phyloP scores from a whole-genome alignment of 2,888 invertebrate genomes.

The Uloborus plumipes region DNA sequence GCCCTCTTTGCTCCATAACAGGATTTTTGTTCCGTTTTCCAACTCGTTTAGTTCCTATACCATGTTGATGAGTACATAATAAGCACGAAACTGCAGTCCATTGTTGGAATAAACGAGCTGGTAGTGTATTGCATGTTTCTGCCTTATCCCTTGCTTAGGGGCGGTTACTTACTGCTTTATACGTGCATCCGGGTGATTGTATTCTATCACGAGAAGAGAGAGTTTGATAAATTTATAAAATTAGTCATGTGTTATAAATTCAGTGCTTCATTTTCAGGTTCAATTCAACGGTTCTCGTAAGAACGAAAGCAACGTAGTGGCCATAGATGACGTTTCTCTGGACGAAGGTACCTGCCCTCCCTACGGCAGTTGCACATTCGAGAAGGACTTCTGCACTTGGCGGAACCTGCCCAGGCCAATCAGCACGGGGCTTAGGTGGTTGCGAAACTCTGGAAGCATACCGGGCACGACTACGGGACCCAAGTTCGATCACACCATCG shows the following conservation, averaged over 20 bases:
- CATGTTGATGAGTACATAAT: too few species aligned
- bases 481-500: conserved; percentile 39
- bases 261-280: conserved; percentile 25
- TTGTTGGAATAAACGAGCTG: too few species aligned
- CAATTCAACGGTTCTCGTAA: neutral
- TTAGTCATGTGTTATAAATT: neutral
- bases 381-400: conserved; percentile 63
- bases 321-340: conserved; percentile 53
- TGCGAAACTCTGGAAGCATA: conserved; percentile 47
- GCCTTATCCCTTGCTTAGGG: too few species aligned
- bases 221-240: too few species aligned
- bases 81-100: too few species aligned
- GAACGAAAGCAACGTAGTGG: conserved; percentile 23
- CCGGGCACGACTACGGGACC: conserved; percentile 14
- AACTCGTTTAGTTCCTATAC: too few species aligned
- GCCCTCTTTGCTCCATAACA: too few species aligned
- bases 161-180: too few species aligned
- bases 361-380: conserved; percentile 63
- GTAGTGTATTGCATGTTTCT: too few species aligned
- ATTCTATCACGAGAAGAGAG: too few species aligned
- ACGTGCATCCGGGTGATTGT: too few species aligned
- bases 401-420: conserved; percentile 32
- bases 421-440: conserved; percentile 48
- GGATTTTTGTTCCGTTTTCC: too few species aligned
- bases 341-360: conserved; percentile 52